Percentiles rank a stretch among this genome's conserved stretches.
phyloP scores from a whole-genome alignment of 2,888 invertebrate genomes.

The Meandrusa payeni region DNA sequence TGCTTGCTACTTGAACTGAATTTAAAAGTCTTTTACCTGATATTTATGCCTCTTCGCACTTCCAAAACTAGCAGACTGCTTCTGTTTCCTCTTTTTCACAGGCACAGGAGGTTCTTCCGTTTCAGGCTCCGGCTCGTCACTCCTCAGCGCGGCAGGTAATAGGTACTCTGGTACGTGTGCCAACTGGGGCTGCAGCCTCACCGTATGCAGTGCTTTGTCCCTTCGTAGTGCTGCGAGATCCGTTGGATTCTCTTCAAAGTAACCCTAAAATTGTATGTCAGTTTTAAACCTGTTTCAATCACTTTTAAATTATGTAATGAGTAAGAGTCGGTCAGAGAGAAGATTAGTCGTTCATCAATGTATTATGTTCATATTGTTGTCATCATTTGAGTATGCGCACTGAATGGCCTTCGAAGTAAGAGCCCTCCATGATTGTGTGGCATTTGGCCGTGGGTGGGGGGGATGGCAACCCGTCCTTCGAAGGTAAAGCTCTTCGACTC shows the following conservation, averaged over 20 bases:
- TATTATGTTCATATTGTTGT: slow-evolving; percentile 49
- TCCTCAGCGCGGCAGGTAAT: slow-evolving; percentile 88
- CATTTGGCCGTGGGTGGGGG: too few species aligned
- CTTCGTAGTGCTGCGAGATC: slow-evolving; percentile 92
- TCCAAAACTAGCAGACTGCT: slow-evolving; percentile 46
- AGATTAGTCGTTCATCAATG: slow-evolving; percentile 77
- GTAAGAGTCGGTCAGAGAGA: slow-evolving; percentile 58
- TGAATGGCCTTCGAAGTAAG: too few species aligned
- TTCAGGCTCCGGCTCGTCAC: slow-evolving; percentile 75
- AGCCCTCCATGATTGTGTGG: too few species aligned
- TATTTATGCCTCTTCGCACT: slow-evolving; percentile 68
- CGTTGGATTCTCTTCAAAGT: slow-evolving; percentile 95
- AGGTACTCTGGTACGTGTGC: slow-evolving; percentile 96
- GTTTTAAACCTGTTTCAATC: too few species aligned
- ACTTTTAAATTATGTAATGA: background rate
- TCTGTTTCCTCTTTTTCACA: slow-evolving; percentile 56
- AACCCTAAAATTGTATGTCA: slow-evolving; percentile 77
- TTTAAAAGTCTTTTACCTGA: too few species aligned
- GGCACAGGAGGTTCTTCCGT: slow-evolving; percentile 39
- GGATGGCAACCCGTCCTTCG: too few species aligned
- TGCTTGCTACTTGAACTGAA: too few species aligned
- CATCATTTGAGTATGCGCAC: slow-evolving; percentile 40
- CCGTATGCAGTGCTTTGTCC: slow-evolving; percentile 92
- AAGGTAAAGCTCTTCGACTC: too few species aligned
- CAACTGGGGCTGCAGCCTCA: slow-evolving; percentile 90